These are phyloP conservation scores for Synanceia verrucosa DNA, from an alignment of 2,797 vertebrate species.

Conservation along the genomic window DNA sequence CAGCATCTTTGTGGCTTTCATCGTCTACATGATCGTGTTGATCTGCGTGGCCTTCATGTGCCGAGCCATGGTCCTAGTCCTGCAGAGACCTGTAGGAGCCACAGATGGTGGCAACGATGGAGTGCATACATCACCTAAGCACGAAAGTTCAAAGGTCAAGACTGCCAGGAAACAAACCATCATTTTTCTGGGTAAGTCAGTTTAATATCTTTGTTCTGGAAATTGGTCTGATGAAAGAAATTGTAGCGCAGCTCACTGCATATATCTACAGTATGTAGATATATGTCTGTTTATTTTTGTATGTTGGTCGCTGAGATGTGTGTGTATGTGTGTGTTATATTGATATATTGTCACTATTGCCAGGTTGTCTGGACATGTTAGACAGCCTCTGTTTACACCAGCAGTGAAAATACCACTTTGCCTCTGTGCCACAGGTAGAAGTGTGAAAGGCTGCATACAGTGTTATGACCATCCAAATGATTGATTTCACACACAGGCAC, in stretches of 20 bases:
- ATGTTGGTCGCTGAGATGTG: too few relatives aligned
- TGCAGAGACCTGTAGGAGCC: slow-evolving; percentile 73
- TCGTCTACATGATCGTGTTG: slow-evolving; percentile 88
- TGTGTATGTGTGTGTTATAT: slow-evolving; percentile 8
- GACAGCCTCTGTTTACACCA: slow-evolving; percentile 19
- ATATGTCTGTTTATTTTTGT: neutral
- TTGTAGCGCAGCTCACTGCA: neutral
- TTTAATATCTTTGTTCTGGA: neutral
- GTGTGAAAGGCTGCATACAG: slow-evolving; percentile 1
- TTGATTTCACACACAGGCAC: slow-evolving; percentile 15
- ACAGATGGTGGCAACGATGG: neutral
- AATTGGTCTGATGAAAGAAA: neutral
- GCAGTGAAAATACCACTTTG: slow-evolving; percentile 5
- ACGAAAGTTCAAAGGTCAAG: slow-evolving; percentile 80
- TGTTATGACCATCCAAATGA: slow-evolving; percentile 38
- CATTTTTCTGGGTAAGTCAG: slow-evolving; percentile 90
- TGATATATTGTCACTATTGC: neutral
- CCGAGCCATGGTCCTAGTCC: slow-evolving; percentile 88
- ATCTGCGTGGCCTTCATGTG: slow-evolving; percentile 90
- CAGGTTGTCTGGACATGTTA: neutral
- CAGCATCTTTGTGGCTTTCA: slow-evolving; percentile 88
- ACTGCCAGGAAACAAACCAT: slow-evolving; percentile 90
- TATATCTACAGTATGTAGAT: neutral
- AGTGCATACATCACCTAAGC: slow-evolving; percentile 46
- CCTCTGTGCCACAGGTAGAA: slow-evolving; percentile 8